phyloP scores from a whole-genome alignment of 2,797 vertebrate genomes.

The Aulostomus chinensis region DNA sequence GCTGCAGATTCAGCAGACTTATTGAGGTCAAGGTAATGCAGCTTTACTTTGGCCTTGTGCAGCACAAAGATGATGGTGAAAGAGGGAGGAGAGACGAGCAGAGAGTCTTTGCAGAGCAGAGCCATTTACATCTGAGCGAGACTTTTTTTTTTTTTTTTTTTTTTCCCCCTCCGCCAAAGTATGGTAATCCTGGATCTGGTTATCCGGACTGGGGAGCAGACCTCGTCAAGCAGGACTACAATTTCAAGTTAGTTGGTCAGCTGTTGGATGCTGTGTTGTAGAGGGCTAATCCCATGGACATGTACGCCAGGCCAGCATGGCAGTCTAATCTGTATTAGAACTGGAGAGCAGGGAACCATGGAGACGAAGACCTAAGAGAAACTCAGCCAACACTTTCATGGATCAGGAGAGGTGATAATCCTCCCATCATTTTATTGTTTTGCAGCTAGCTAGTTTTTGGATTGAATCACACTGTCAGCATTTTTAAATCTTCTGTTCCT shows the following conservation, averaged over 20 bases:
- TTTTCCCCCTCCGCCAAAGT: too few species aligned
- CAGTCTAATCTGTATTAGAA: slow-evolving; percentile 24
- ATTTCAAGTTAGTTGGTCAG: slow-evolving; percentile 44
- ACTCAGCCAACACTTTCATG: slow-evolving; percentile 16
- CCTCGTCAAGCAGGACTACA: slow-evolving; percentile 24
- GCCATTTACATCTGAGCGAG: slow-evolving; percentile 8
- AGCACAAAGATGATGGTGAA: slow-evolving; percentile 3
- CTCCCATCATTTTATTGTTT: slow-evolving; percentile 22
- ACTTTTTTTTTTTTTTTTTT: too few species aligned
- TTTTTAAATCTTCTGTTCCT: slow-evolving; percentile 9
- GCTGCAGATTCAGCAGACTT: slow-evolving; percentile 24
- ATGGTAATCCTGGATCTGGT: slow-evolving; percentile 37
- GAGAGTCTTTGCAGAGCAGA: slow-evolving; percentile 6
- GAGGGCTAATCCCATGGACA: slow-evolving; percentile 44
- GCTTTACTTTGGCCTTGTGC: slow-evolving; percentile 14
- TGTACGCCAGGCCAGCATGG: slow-evolving; percentile 2
- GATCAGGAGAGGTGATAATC: slow-evolving; percentile 24
- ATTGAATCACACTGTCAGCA: too few species aligned
- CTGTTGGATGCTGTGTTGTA: slow-evolving; percentile 39
- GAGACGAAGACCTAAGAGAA: not conserved
- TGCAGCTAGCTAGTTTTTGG: slow-evolving; percentile 13
- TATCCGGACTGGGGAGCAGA: slow-evolving; percentile 11
- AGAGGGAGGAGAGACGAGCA: not conserved
- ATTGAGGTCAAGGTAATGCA: slow-evolving; percentile 13
- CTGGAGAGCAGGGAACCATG: slow-evolving; percentile 7